Conservation (phyloP, 2,797 vertebrate genomes). For the Stomatorhinus walkeri region DNA sequence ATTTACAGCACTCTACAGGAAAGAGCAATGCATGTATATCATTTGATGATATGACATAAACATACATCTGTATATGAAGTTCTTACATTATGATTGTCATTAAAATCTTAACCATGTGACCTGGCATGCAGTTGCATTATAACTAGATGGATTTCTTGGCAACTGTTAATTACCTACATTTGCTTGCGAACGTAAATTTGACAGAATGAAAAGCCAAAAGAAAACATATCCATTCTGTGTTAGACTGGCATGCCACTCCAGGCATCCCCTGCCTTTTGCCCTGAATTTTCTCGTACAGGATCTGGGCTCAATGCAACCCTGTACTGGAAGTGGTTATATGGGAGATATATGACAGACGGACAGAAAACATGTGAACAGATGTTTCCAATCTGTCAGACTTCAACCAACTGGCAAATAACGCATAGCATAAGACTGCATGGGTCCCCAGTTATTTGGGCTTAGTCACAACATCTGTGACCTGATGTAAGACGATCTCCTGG, state of each 20-base stretch:
- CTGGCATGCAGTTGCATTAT: neutral
- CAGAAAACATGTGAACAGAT: neutral
- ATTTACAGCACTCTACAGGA: neutral
- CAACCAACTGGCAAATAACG: neutral
- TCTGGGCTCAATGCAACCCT: neutral
- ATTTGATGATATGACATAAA: neutral
- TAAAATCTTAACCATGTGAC: neutral
- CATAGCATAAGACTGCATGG: neutral
- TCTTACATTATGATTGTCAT: neutral
- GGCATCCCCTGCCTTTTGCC: neutral
- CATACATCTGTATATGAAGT: neutral
- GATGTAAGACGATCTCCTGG: neutral
- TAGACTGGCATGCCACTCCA: neutral
- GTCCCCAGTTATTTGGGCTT: neutral
- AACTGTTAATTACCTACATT: neutral
- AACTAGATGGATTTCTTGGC: neutral
- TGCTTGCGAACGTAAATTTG: neutral
- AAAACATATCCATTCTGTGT: neutral
- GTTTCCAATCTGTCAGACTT: slow-evolving; percentile 5
- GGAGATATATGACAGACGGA: neutral
- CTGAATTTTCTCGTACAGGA: neutral
- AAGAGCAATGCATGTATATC: neutral
- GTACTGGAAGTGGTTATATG: neutral
- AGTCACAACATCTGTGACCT: neutral
- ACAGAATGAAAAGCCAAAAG: neutral